Base-by-base conservation (phyloP, 2,797 vertebrate species). In the Periophthalmus magnuspinnatus region DNA sequence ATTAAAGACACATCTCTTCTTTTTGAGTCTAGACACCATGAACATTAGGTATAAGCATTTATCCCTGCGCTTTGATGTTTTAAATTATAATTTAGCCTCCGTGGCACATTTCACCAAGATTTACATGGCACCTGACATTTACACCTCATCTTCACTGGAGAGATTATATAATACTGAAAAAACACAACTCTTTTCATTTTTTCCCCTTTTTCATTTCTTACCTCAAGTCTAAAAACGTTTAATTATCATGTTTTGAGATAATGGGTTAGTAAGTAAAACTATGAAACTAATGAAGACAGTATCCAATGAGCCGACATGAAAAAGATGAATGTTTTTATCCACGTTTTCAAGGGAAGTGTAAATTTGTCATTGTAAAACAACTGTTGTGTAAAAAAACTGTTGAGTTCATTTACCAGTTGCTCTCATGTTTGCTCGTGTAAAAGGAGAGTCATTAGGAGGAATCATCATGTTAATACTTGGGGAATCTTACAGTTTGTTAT, bases 1-100 rank as follows among this genome's bases (percentile, higher is more conserved):
- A 74, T 83, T 77, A 86, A 86, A 85, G 83, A 81, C 77, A 80
- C 17, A n/a, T 80, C 74, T 83, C 24, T 17, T 48, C 67, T 62
- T 28, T 45, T 41, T 70, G 55, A 78, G 84, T 75, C 21, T 68
- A 68, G 79, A 73, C 22, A 36, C 13, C 61, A 59, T 63, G 80
- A 70, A 81, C 85, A 84, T 81, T 83, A 75, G 59, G 47, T 47
- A 65, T 83, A 75, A 55, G 41, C 47, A 67, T 71, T 83, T 79
- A 83, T 71, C 64, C 76, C 58, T 54, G 64, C 79, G 56, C 63
- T 61, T 67, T 75, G 58, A 76, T 55, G 19, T 74, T 69, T 52
- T 5, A 13, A 57, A 68, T 81, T 81, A 78, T 78, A 81, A 81
- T 78, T 68, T 72, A 67, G 60, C 68, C 69, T 82, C 68, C 70